phyloP scores from a whole-genome alignment of 1,140 invertebrate genomes.

The Hycleus cichorii region DNA sequence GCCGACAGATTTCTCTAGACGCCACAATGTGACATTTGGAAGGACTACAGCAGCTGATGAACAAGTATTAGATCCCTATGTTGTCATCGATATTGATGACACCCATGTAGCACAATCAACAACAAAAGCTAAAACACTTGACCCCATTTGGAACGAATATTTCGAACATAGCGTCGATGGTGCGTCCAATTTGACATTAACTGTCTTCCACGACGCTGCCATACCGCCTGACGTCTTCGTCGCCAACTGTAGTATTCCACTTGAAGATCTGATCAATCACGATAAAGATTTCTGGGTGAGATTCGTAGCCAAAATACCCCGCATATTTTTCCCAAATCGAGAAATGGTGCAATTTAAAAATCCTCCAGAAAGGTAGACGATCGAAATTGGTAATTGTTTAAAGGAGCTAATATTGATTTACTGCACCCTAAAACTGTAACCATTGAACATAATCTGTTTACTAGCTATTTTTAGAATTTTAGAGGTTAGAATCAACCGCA shows the following conservation, averaged over 20 bases:
- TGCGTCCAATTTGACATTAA: slow-evolving; percentile 85
- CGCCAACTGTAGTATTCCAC: slow-evolving; percentile 91
- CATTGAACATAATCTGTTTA: background rate
- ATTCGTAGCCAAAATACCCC: background rate
- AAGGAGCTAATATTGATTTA: slow-evolving; percentile 12
- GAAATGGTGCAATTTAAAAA: background rate
- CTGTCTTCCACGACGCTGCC: slow-evolving; percentile 97
- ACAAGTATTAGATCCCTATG: slow-evolving; percentile 90
- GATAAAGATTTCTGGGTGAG: slow-evolving; percentile 86
- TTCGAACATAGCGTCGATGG: slow-evolving; percentile 88
- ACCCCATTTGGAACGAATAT: slow-evolving; percentile 91
- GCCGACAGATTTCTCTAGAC: slow-evolving; percentile 95
- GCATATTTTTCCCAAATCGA: background rate
- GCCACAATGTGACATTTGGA: slow-evolving; percentile 71
- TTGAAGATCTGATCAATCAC: slow-evolving; percentile 83
- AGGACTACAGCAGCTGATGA: slow-evolving; percentile 59
- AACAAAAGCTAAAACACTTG: slow-evolving; percentile 89
- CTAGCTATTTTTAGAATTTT: slow-evolving; percentile 12
- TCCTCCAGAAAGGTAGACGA: slow-evolving; percentile 35
- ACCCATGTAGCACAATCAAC: slow-evolving; percentile 80
- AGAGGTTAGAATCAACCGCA: slow-evolving; percentile 1
- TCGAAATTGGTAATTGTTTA: no score
- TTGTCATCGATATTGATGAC: slow-evolving; percentile 92
- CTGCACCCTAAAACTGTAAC: slow-evolving; percentile 13
- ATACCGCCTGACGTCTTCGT: slow-evolving; percentile 98